Evolutionary conservation across 64 coral and sea anemone genomes (phyloP).

Genomic region (Stichodactyla helianthus): DNA sequence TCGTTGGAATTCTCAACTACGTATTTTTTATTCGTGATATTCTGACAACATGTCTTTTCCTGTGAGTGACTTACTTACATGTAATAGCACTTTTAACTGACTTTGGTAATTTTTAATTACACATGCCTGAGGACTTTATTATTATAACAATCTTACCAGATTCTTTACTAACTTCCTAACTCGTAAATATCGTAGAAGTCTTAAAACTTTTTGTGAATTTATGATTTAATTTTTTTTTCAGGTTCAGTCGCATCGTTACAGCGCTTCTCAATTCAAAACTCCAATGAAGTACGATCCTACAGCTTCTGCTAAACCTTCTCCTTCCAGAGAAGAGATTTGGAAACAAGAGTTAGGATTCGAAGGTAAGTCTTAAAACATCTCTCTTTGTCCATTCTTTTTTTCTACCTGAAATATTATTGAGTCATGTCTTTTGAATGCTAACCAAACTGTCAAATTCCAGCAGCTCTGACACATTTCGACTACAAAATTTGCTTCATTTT

Average conservation of each 20-base stretch:
- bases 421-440: neutral
- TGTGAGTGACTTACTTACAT: neutral
- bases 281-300: slow-evolving; percentile 86
- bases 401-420: neutral
- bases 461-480: neutral
- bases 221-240: neutral
- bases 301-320: slow-evolving; percentile 65
- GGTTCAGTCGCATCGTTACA: neutral
- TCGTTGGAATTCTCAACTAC: neutral
- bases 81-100: neutral
- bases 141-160: too few species aligned
- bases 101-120: neutral
- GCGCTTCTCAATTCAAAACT: slow-evolving; percentile 43
- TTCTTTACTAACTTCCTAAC: too few species aligned
- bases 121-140: too few species aligned
- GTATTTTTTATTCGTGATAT: neutral
- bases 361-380: slow-evolving; percentile 33
- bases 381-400: neutral
- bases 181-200: neutral
- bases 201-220: neutral
- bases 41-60: neutral
- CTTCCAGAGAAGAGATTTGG: slow-evolving; percentile 92
- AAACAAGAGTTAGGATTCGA: slow-evolving; percentile 77
- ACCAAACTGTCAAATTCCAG: slow-evolving; percentile 2
- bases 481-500: neutral